A percentile compares a stretch with the other conserved stretches of the same genome.
These are phyloP conservation scores for Drosophila quadrilineata DNA, from an alignment of 1,140 invertebrate genomes.

Conservation along the genomic window DNA sequence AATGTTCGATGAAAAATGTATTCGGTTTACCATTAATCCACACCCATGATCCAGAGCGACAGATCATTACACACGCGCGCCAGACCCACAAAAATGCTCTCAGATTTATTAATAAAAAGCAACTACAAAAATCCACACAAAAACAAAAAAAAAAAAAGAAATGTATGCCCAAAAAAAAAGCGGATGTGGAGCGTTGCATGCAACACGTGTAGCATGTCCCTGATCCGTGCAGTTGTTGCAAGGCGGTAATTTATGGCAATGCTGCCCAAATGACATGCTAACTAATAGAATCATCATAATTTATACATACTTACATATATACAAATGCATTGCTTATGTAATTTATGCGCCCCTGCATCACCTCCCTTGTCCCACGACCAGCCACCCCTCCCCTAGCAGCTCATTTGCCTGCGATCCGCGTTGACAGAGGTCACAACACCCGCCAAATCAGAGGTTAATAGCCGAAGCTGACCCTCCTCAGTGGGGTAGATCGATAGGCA, in stretches of 20 bases:
- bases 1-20: slow-evolving; percentile 75
- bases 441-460: slow-evolving; percentile 49
- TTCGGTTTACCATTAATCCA: slow-evolving; percentile 81
- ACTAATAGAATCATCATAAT: slow-evolving; percentile 79
- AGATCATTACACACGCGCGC: slow-evolving; percentile 80
- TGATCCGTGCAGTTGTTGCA: slow-evolving; percentile 53
- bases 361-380: no score
- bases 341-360: slow-evolving; percentile 52
- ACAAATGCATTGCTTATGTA: slow-evolving; percentile 56
- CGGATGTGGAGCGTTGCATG: slow-evolving; percentile 15
- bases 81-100: slow-evolving; percentile 26
- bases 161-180: not conserved
- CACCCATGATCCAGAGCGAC: slow-evolving; percentile 72
- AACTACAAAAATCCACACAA: slow-evolving; percentile 47
- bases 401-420: slow-evolving; percentile 34
- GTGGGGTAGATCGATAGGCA: no score
- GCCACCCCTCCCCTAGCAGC: not conserved
- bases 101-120: slow-evolving; percentile 75
- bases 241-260: slow-evolving; percentile 62
- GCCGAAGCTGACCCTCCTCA: slow-evolving; percentile 44
- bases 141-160: slow-evolving; percentile 40
- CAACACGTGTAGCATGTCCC: slow-evolving; percentile 16
- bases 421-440: slow-evolving; percentile 68
- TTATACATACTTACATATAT: slow-evolving; percentile 60
- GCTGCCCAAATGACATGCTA: slow-evolving; percentile 67